Evolutionary conservation across 2,113 vertebrate species (phyloP), one percentile per base, ranked within the genome.

Genomic region (Euleptes europaea): DNA sequence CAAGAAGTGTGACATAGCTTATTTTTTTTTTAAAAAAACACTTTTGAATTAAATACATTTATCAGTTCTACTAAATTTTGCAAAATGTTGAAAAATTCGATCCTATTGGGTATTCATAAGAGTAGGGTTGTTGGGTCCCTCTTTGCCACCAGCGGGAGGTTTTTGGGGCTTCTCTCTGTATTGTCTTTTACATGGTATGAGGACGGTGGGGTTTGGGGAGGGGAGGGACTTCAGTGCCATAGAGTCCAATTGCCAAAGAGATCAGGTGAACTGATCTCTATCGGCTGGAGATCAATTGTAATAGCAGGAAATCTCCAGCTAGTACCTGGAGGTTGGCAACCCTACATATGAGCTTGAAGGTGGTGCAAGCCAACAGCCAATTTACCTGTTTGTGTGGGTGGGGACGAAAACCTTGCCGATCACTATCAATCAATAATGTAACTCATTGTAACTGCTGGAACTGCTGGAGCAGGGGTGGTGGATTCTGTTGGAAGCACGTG

Each of bases 401-500:
- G 31, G 44, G 10, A n/a, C 21, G 11, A 4, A 3, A 28, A 70
- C 70, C 38, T 10, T 78, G 1, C 63, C 31, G 88, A 42, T 54
- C 54, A 1, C 3, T 65, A 9, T 4, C 74, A 2, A 1, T 21
- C 51, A 7, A 49, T 88, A 33, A 81, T 1, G 1, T 38, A 86
- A 80, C 81, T 15, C 28, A 19, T 12, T 35, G 35, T 2, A 4
- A 60, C 10, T 51, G 73, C 21, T 80, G 49, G n/a, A n/a, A n/a
- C n/a, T n/a, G n/a, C n/a, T n/a, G n/a, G n/a, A n/a, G n/a, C n/a
- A 84, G 13, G 49, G 66, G 70, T 80, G 31, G 49, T 83, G 28
- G 63, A 78, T 85, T n/a, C 74, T 15, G 15, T 70, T 13, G 78
- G 84, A 92, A 88, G 51, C 31, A 82, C 77, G 44, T 7, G 86